These are phyloP conservation scores for Brachymystax lenok DNA, from an alignment of 2,797 vertebrate species.

Conservation along the genomic window DNA sequence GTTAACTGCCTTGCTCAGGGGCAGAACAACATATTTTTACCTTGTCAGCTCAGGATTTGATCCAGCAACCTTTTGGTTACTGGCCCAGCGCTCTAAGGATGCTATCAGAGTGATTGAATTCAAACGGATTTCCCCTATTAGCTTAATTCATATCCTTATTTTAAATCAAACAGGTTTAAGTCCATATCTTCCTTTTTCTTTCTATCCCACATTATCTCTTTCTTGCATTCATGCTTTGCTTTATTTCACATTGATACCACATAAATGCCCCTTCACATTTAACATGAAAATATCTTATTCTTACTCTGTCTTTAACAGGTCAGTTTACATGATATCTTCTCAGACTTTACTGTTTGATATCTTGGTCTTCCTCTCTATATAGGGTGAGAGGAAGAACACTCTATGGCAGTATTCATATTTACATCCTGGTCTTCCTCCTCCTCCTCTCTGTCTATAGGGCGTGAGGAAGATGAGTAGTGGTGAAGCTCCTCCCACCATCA, in stretches of 20 bases:
- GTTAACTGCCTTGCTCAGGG: too few relatives aligned
- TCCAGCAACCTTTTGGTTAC: too few relatives aligned
- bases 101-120: too few relatives aligned
- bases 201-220: background rate
- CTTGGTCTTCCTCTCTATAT: background rate
- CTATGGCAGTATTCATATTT: background rate
- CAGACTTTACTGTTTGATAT: background rate
- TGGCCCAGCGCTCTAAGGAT: too few relatives aligned
- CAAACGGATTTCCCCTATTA: too few relatives aligned
- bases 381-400: background rate
- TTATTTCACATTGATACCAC: background rate
- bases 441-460: constrained; percentile 49
- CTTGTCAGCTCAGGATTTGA: too few relatives aligned
- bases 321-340: background rate
- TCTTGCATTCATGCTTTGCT: background rate
- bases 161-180: too few relatives aligned
- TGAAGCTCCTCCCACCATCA: constrained; percentile 70
- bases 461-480: constrained; percentile 73
- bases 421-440: background rate
- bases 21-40: too few relatives aligned
- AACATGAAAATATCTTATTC: background rate
- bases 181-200: background rate
- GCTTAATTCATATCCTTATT: background rate
- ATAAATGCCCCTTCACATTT: background rate
- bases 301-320: too few relatives aligned